A percentile compares a stretch with the other conserved stretches of the same genome.
Conservation (phyloP, 2,888 invertebrate genomes). For the Polydrusus pterygomalis region DNA sequence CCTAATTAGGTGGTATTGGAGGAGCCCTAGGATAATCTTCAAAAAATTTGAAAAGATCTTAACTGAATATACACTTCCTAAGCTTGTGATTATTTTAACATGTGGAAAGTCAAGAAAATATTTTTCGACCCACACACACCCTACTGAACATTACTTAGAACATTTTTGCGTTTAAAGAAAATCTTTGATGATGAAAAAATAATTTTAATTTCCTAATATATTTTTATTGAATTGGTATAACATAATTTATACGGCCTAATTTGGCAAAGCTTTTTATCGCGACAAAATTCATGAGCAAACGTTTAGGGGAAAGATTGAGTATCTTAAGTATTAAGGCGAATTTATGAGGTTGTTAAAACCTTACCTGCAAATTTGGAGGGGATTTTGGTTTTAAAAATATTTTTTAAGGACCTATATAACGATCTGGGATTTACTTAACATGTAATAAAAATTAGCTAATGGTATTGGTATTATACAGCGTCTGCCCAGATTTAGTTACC, state of each 20-base stretch:
- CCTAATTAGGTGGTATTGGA: too few relatives aligned
- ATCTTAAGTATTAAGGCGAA: conserved; percentile 54
- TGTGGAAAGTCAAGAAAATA: too few relatives aligned
- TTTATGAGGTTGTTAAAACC: conserved; percentile 44
- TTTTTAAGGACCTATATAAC: conserved; percentile 16
- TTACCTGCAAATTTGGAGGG: conserved; percentile 44
- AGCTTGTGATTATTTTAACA: too few relatives aligned
- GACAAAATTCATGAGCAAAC: conserved; percentile 53
- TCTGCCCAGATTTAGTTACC: too few relatives aligned
- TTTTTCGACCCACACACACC: too few relatives aligned
- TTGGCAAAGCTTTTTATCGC: conserved; percentile 41
- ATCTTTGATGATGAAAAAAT: too few relatives aligned
- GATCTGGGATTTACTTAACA: neutral
- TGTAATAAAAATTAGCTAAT: neutral
- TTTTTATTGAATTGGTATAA: conserved; percentile 7
- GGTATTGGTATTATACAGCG: too few relatives aligned
- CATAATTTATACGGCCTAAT: conserved; percentile 41
- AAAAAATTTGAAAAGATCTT: too few relatives aligned
- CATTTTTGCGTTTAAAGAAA: too few relatives aligned
- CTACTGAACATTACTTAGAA: too few relatives aligned
- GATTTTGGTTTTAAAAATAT: conserved; percentile 25
- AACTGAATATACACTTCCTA: too few relatives aligned
- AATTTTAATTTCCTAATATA: conserved; percentile 5
- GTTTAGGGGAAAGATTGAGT: conserved; percentile 57
- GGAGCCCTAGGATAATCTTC: too few relatives aligned